phyloP scores from a whole-genome alignment of 2,888 invertebrate species.

The Cosmia pyralina region DNA sequence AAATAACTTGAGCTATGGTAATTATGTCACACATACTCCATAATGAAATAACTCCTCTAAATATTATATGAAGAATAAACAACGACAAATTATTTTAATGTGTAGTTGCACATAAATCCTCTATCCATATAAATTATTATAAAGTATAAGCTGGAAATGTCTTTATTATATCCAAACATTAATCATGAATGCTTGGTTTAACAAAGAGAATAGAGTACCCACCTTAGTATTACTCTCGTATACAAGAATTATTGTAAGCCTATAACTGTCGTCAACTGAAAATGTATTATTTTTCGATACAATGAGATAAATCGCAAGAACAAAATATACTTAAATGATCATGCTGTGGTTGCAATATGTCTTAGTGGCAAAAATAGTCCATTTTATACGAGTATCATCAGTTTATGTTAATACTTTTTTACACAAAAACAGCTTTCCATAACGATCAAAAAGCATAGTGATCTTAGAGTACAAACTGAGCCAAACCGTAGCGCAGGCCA shows the following conservation, averaged over 20 bases:
- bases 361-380: background rate
- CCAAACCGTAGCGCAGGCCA: background rate
- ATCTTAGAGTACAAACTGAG: background rate
- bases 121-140: background rate
- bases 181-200: conserved; percentile 10
- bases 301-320: background rate
- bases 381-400: background rate
- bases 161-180: conserved; percentile 11
- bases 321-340: background rate
- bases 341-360: background rate
- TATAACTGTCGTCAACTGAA: background rate
- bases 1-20: background rate
- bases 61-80: conserved; percentile 26
- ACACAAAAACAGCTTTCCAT: background rate
- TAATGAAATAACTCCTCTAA: conserved; percentile 6
- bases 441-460: too few species aligned
- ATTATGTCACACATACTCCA: background rate
- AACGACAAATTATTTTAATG: conserved; percentile 16
- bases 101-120: conserved; percentile 18
- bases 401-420: too few species aligned
- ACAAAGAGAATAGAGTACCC: conserved; percentile 37
- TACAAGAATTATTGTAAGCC: background rate
- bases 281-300: background rate
- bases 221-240: background rate
- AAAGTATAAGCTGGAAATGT: conserved; percentile 18